Evolutionary conservation across 2,797 vertebrate species (phyloP).

Genomic region (Emys orbicularis): DNA sequence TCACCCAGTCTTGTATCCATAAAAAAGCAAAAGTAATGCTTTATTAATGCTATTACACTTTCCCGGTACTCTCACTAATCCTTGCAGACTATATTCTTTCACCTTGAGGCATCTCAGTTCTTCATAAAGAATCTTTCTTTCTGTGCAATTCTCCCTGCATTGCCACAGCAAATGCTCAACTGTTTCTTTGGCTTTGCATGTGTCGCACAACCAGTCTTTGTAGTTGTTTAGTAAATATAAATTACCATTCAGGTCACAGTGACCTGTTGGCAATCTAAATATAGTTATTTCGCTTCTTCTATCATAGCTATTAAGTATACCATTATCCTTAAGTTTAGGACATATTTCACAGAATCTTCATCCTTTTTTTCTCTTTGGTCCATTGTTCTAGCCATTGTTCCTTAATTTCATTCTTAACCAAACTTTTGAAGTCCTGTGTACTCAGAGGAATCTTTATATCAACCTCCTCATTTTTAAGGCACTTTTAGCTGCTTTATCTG

Average conservation of each 20-base stretch:
- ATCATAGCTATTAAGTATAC: not conserved
- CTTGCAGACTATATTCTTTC: not conserved
- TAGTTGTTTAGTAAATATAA: not conserved
- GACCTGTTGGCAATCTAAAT: not conserved
- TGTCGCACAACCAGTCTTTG: not conserved
- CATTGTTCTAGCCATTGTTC: no score
- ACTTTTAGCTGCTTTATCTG: no score
- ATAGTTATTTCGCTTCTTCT: not conserved
- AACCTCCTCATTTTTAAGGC: no score
- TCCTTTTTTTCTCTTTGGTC: no score
- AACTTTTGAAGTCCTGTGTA: no score
- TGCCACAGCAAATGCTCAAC: not conserved
- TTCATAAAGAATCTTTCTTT: not conserved
- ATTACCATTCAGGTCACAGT: not conserved
- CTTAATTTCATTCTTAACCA: no score
- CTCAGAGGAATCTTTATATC: no score
- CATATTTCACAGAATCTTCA: not conserved
- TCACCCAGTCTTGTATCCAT: not conserved
- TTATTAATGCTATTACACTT: not conserved
- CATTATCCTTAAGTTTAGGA: not conserved
- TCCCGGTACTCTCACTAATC: not conserved
- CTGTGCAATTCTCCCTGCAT: not conserved
- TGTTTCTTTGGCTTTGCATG: not conserved
- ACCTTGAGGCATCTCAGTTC: not conserved
- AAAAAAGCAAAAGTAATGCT: not conserved